Evolutionary conservation across 2,113 vertebrate species (phyloP), one percentile per base, ranked within the genome.

Genomic region (Tinamus guttatus): DNA sequence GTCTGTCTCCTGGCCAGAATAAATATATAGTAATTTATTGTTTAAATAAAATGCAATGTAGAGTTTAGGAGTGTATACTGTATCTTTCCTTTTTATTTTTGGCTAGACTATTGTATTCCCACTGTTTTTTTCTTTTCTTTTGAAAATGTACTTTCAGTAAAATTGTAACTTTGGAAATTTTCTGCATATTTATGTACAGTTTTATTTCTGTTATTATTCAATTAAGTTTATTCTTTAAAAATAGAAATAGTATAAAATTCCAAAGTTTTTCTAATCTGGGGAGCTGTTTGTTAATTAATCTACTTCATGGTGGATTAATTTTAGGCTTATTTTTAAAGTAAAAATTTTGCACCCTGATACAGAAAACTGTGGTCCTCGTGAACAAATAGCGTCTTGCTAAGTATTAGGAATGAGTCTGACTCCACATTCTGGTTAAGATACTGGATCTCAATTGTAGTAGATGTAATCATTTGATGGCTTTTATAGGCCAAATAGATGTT

Each of bases 41-140:
- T 2, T 67, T 18, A 89, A 30, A 15, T 63, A 24, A 7, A 63
- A 18, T 68, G 8, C 41, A 63, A 16, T 41, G n/a, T 56, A 24
- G 7, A 8, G 32, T 62, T 73, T 86, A 47, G 51, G 28, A 45
- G 17, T 51, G n/a, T 51, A 36, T 70, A 36, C 38, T 52, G 3
- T 54, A 54, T 73, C 4, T 64, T 73, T 89, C 85, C 9, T 13
- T 79, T 38, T 73, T 41, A 8, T 83, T 83, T 85, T 94, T 94
- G 25, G 2, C n/a, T 69, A 25, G 9, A 62, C 7, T 38, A 43
- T 7, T 24, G 15, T 86, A 32, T 20, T 77, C 34, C 34, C 13
- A 40, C 18, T 62, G 27, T 13, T 40, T 54, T 51, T 83, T 83
- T 47, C n/a, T 49, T 83, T 83, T 69, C 3, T 7, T 74, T 20